Base-by-base conservation (phyloP, 2,113 vertebrate species). In the Protobothrops mucrosquamatus region DNA sequence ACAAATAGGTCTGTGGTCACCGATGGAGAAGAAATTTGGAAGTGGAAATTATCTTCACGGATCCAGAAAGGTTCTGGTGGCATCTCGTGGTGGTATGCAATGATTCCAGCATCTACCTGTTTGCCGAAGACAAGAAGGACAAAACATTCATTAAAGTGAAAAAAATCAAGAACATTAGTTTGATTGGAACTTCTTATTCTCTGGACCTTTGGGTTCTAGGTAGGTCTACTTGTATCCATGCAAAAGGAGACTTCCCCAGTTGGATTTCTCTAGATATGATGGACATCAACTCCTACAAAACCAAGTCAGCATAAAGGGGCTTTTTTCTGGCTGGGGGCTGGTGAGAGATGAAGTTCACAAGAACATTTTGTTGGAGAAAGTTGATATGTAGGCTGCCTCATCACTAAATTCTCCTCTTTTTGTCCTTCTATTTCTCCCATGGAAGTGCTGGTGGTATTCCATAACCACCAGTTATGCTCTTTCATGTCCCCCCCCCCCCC, bases 81-180 rank as follows among this genome's bases (percentile, higher is more conserved):
- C 95, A 98, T 97, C 94, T 98, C 95, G 0, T 99, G 99, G 95
- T 99, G 98, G 51, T 99, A 99, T 90, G 97, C 98, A 51, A 99
- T 95, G 2, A 95, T 93, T 24, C 98, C 98, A 0, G 97, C 97
- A 92, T 99, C 97, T 95, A 99, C 97, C 99, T 99, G 94, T 92
- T 95, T 87, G 61, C 34, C 87, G 74, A 29, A 69, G 39, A 85
- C 39, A 59, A 91, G 61, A 92, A 87, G 39, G n/a, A 1, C 0
- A 10, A 55, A 5, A 4, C 87, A 43, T 91, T 39, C 39, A 46
- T 48, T n/a, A 29, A 26, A 12, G 23, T 3, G 57, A 91, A 69
- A 56, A 23, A 48, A 85, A 55, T 8, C 11, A 26, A 29, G 52
- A 52, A 4, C 46, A 3, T 29, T 8, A 5, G 39, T 23, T 26